Percentiles rank a stretch among this genome's conserved stretches.
Evolutionary conservation across 2,797 vertebrate species (phyloP).

Genomic region (Karalla daura): DNA sequence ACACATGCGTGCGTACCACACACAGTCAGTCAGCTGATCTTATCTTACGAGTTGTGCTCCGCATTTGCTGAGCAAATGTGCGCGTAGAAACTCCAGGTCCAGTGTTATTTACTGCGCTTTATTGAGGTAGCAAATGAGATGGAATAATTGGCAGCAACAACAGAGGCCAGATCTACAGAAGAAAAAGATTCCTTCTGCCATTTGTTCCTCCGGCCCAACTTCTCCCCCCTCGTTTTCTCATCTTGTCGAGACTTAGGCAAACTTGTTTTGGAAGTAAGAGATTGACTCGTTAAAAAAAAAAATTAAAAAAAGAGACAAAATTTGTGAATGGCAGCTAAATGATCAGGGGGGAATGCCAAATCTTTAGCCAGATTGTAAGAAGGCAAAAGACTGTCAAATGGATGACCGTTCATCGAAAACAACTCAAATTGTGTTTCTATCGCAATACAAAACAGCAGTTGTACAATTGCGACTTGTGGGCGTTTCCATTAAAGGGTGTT

Average conservation of each 20-base stretch:
- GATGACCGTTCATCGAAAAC: too few relatives aligned
- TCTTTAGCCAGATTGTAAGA: background rate
- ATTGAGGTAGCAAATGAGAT: conserved; percentile 66
- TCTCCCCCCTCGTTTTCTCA: background rate
- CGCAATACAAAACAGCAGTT: too few relatives aligned
- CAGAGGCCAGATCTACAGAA: conserved; percentile 20
- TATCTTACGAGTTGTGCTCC: conserved; percentile 71
- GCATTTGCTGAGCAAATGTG: conserved; percentile 53
- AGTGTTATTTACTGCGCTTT: conserved; percentile 59
- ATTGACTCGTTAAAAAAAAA: background rate
- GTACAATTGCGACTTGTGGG: too few relatives aligned
- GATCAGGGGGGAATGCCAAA: background rate
- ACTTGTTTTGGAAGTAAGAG: background rate
- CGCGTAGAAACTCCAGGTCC: conserved; percentile 38
- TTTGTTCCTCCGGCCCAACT: too few relatives aligned
- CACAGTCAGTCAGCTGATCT: conserved; percentile 61
- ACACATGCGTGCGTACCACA: conserved; percentile 45
- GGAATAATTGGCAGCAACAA: conserved; percentile 52
- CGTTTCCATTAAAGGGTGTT: too few relatives aligned
- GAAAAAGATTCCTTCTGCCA: too few relatives aligned
- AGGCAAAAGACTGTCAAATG: background rate
- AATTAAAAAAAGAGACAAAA: background rate
- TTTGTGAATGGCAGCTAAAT: background rate
- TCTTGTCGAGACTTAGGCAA: background rate
- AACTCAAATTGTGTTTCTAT: too few relatives aligned